These are phyloP conservation scores for Dendrophyllia cribrosa DNA, from an alignment of 64 coral and sea anemone species.

Conservation along the genomic window DNA sequence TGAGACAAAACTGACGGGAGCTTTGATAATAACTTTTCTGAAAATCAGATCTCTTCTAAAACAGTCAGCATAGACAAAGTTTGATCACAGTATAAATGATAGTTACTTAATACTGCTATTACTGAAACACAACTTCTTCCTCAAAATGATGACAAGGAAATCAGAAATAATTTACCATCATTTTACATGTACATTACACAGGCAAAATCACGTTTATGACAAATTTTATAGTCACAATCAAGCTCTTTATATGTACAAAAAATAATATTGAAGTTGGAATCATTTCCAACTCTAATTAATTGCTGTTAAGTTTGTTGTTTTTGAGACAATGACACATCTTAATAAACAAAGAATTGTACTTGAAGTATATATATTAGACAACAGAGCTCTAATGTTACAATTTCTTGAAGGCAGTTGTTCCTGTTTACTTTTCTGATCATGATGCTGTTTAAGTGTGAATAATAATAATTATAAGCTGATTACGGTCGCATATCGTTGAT, in stretches of 20 bases:
- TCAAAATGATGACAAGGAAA: slow-evolving; percentile 58
- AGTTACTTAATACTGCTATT: slow-evolving; percentile 50
- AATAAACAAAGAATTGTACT: slow-evolving; percentile 11
- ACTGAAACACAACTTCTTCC: slow-evolving; percentile 63
- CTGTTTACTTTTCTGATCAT: slow-evolving; percentile 75
- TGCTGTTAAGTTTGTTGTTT: slow-evolving; percentile 55
- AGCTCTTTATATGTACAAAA: slow-evolving; percentile 61
- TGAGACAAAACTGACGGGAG: too few species aligned
- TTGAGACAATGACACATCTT: slow-evolving; percentile 18
- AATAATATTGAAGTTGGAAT: slow-evolving; percentile 54
- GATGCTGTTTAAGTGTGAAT: slow-evolving; percentile 48
- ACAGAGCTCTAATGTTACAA: too few species aligned
- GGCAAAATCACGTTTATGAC: slow-evolving; percentile 61
- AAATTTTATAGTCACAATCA: slow-evolving; percentile 71
- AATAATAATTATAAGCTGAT: neutral
- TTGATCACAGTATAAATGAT: slow-evolving; percentile 11
- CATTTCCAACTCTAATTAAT: slow-evolving; percentile 55
- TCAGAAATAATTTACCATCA: slow-evolving; percentile 51
- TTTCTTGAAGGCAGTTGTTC: slow-evolving; percentile 34
- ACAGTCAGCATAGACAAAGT: slow-evolving; percentile 18
- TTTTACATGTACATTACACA: slow-evolving; percentile 45
- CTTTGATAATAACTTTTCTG: slow-evolving; percentile 10
- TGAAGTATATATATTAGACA: slow-evolving; percentile 39
- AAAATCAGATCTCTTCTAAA: slow-evolving; percentile 27
- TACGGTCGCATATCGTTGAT: too few species aligned